Evolutionary conservation across 2,797 vertebrate genomes (phyloP), one percentile per base, ranked within the genome.

Genomic region (Danio jaintianensis): DNA sequence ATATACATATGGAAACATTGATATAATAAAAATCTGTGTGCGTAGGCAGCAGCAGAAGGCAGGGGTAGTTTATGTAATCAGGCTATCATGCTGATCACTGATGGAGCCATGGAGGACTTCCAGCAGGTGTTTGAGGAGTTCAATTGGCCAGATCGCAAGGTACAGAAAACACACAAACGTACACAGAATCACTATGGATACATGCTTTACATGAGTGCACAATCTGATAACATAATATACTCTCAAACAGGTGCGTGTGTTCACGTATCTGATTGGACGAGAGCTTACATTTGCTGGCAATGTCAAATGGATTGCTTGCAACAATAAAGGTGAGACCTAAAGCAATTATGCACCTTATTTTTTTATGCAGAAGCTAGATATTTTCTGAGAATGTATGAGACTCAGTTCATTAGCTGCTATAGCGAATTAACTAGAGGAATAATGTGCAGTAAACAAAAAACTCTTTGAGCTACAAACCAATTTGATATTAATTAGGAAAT

Each of bases 11-110:
- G 22, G 12, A 67, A 29, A 13, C 18, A 56, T 6, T 8, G 40
- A 48, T 80, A 9, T 18, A 52, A 42, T 47, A 38, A 55, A 47
- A 18, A 29, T 42, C 45, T 81, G 42, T 62, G 16, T 83, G 45
- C 73, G 58, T 52, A 99, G 98, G 96, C 95, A 90, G 91, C 92
- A 83, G 91, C 94, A 0, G 90, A 92, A 20, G 93, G 94, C 48
- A 95, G 94, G 89, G 98, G 97, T 73, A 97, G 97, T 78, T 90
- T 98, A 87, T 99, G 98, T 90, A 99, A 97, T 91, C 98, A 99
- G 87, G 97, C 96, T 71, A 97, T 99, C 92, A 99, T 99, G 98
- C 92, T 99, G 87, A 96, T 99, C 90, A 97, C 96, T 0, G 98
- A 99, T 0, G 97, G 97, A 10, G 97, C 97, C 0, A 96, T 98